Evolutionary conservation across 2,888 invertebrate species (phyloP).

Genomic region (Sphinx pinastri): DNA sequence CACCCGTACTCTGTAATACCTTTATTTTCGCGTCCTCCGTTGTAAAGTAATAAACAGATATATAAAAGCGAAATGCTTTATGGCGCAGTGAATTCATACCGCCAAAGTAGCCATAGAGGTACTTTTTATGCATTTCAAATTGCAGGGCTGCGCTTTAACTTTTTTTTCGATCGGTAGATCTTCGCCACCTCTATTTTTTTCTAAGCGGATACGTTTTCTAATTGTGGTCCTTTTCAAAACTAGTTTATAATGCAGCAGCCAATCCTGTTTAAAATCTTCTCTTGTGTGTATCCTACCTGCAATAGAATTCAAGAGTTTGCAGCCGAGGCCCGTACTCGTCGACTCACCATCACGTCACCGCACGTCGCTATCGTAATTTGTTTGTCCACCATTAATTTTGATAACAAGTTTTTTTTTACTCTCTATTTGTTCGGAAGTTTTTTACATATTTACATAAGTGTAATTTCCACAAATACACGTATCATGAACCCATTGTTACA

Average conservation of each 20-base stretch:
- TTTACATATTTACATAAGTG: background rate
- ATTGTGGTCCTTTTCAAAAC: too few relatives aligned
- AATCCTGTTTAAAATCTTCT: too few relatives aligned
- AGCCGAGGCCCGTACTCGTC: too few relatives aligned
- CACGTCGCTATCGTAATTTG: background rate
- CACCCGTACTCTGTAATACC: background rate
- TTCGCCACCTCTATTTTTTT: too few relatives aligned
- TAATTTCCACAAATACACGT: background rate
- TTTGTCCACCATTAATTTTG: background rate
- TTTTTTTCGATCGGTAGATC: too few relatives aligned
- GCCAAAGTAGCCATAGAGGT: too few relatives aligned
- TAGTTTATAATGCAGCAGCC: too few relatives aligned
- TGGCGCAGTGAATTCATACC: background rate
- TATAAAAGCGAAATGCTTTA: background rate
- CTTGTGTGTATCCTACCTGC: too few relatives aligned
- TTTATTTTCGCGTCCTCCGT: background rate
- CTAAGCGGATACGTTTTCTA: too few relatives aligned
- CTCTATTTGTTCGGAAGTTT: background rate
- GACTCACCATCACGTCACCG: background rate
- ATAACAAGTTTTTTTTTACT: background rate
- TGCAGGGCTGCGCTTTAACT: too few relatives aligned
- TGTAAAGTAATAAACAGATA: constrained; percentile 9
- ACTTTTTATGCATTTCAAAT: too few relatives aligned
- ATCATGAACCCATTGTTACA: background rate
- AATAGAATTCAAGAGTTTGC: too few relatives aligned